Base-by-base conservation (phyloP, 2,888 invertebrate species). In the Calephelis perditalis region DNA sequence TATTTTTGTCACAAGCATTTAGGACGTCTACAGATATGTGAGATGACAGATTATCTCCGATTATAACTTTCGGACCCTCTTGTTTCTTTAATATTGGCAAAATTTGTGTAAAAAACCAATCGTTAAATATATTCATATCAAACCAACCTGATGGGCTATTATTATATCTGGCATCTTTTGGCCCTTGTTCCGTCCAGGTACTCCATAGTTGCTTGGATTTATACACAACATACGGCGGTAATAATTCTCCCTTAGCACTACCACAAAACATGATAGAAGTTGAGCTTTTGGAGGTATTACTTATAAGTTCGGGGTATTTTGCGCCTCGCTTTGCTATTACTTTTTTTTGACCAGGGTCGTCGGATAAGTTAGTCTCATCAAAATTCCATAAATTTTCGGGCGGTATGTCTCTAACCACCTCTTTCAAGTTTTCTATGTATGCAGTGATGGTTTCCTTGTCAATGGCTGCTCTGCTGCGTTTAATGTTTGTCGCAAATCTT, bases 221-320 rank as follows among this genome's bases (percentile, higher is more conserved):
- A 65, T 84, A 82, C 0, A 81, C 77, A 10, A 81, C 73, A 66
- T 82, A 83, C 26, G 72, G 78, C 35, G 72, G 78, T 49, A 67
- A 62, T 12, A 61, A 59, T 57, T 62, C 46, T 56, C 65, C 57
- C 46, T 65, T 61, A 15, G 80, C 79, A 63, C 72, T 73, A 9
- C 70, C 75, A 56, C 73, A 70, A 62, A 82, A 71, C 81, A 82
- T 83, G 6, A 77, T 56, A 26, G 75, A 76, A 55, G 73, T 70
- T 8, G 70, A 62, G 15, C 71, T 63, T 67, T 84, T 82, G 10
- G 73, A 67, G 62, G 63, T 56, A 63, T 78, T 75, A 57, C 73
- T 70, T 37, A 77, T 70, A 43, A 71, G 59, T 62, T 81, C 77
- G 5, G 76, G 73, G 59, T 82, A 74, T 66, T 79, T 78, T 4